These are phyloP conservation scores for Jordanella pulchra DNA, from an alignment of 2,797 vertebrate species.

Conservation along the genomic window DNA sequence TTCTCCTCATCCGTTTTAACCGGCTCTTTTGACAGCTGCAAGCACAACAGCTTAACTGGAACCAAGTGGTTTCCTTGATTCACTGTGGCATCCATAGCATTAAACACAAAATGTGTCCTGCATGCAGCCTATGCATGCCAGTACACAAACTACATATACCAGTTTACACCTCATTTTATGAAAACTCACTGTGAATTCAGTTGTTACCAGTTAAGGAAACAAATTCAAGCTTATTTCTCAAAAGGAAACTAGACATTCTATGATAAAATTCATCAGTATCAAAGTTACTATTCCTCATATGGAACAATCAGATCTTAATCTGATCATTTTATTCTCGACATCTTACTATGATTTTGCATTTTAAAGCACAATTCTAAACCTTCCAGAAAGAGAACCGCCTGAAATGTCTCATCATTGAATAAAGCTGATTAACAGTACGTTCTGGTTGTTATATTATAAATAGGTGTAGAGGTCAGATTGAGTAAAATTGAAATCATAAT, in stretches of 20 bases:
- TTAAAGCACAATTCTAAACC: background rate
- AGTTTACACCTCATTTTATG: constrained; percentile 29
- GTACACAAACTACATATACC: constrained; percentile 63
- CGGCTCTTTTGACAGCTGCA: constrained; percentile 61
- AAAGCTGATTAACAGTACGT: background rate
- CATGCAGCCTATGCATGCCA: constrained; percentile 61
- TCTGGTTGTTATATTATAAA: too few species aligned
- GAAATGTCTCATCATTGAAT: background rate
- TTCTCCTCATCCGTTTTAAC: constrained; percentile 39
- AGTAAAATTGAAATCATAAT: background rate
- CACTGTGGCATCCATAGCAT: constrained; percentile 54
- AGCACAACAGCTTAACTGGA: constrained; percentile 66
- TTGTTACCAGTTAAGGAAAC: constrained; percentile 64
- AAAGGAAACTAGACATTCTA: constrained; percentile 13
- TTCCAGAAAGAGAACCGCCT: background rate
- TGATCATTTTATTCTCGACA: background rate
- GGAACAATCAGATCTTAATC: background rate
- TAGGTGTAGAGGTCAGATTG: background rate
- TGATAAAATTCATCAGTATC: background rate
- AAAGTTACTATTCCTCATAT: background rate
- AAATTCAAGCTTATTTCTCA: constrained; percentile 1
- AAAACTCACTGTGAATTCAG: constrained; percentile 36
- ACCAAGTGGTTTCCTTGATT: constrained; percentile 65
- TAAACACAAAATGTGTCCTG: constrained; percentile 59
- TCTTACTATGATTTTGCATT: background rate